These are phyloP conservation scores for Lagorchestes hirsutus DNA, from an alignment of 2,797 vertebrate species.

Conservation along the genomic window DNA sequence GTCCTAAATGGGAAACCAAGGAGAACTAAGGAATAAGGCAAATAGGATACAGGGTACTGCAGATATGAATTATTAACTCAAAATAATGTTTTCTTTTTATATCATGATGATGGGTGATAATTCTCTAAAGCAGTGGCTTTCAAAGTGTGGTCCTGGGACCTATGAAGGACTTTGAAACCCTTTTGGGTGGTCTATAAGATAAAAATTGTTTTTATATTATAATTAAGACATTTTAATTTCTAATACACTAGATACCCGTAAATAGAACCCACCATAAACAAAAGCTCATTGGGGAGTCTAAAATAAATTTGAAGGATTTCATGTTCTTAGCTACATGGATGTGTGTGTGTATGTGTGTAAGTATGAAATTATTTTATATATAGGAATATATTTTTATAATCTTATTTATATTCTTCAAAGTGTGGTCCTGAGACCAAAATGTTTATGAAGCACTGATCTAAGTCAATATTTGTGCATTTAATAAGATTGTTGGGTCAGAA, in stretches of 20 bases:
- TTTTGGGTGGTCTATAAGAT: no score
- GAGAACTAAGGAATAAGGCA: background rate
- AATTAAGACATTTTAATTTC: background rate
- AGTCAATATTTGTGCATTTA: background rate
- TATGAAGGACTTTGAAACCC: background rate
- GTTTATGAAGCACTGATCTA: background rate
- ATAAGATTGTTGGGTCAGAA: background rate
- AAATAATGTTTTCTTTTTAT: background rate
- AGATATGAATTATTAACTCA: background rate
- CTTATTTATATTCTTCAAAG: background rate
- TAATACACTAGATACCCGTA: background rate
- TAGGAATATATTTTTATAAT: no score
- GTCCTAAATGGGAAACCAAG: background rate
- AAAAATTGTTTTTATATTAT: background rate
- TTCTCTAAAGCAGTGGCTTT: background rate
- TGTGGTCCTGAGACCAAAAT: background rate
- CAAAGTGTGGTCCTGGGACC: background rate
- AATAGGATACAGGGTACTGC: background rate
- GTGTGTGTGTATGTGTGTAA: no score
- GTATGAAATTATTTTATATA: no score
- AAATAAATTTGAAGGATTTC: background rate
- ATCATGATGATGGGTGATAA: background rate
- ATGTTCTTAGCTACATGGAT: no score
- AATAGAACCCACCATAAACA: background rate
- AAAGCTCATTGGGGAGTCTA: background rate